Conservation (phyloP, 1,140 invertebrate genomes). For the Drosophila nannoptera region DNA sequence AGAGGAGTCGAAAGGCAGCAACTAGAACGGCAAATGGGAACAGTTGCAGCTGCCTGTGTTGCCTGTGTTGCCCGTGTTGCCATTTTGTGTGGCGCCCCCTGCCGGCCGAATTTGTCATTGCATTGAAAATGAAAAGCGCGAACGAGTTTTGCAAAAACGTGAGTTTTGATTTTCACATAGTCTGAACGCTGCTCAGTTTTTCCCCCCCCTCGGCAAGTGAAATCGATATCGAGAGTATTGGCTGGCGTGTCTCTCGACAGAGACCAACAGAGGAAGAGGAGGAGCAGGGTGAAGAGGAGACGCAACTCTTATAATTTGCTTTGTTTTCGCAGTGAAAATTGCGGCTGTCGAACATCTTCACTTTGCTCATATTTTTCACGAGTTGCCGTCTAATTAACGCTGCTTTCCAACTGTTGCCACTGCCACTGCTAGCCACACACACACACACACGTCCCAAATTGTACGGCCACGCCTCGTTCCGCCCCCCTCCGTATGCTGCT, state of each 20-base stretch:
- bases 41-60: constrained; percentile 22
- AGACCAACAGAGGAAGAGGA: background rate
- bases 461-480: background rate
- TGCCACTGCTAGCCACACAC: constrained; percentile 1
- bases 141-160: constrained; percentile 56
- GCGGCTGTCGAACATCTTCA: constrained; percentile 51
- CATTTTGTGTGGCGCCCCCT: constrained; percentile 46
- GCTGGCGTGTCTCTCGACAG: constrained; percentile 9
- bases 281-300: background rate
- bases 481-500: background rate
- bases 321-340: constrained; percentile 63
- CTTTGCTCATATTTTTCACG: constrained; percentile 40
- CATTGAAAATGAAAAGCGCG: constrained; percentile 71
- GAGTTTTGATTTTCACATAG: constrained; percentile 33
- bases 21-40: constrained; percentile 46
- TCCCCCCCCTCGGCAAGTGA: constrained; percentile 49
- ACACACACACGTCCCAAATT: constrained; percentile 24
- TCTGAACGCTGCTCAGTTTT: constrained; percentile 7
- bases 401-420: constrained; percentile 65
- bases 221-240: constrained; percentile 64
- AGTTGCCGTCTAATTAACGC: constrained; percentile 65
- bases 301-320: constrained; percentile 48
- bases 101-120: constrained; percentile 55
- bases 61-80: background rate
- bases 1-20: constrained; percentile 36